Percentiles rank a stretch among this genome's conserved stretches.
Conservation (phyloP, 2,888 invertebrate species). For the Minunthozetes semirufus region DNA sequence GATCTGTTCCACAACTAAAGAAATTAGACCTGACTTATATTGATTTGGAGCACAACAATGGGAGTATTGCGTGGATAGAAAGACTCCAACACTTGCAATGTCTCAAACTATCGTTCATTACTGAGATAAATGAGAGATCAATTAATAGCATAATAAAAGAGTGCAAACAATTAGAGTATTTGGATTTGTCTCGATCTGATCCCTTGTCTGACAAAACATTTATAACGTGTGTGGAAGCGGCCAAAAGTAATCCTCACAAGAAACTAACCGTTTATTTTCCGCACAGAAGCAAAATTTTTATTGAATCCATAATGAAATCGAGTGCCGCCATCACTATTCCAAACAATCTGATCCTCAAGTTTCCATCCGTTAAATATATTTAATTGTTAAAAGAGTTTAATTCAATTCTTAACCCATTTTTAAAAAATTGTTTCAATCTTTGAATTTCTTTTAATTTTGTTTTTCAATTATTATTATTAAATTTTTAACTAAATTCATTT, state of each 20-base stretch:
- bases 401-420: too few relatives aligned
- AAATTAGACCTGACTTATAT: conserved; percentile 5
- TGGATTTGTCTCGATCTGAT: background rate
- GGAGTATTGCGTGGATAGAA: too few relatives aligned
- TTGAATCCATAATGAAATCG: background rate
- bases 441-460: too few relatives aligned
- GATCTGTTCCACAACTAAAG: background rate
- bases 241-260: background rate
- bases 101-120: background rate
- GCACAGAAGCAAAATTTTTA: background rate
- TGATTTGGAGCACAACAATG: background rate
- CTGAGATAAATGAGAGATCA: background rate
- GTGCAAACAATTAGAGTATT: background rate
- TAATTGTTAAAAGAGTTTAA: background rate
- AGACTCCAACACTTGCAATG: background rate
- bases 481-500: too few relatives aligned
- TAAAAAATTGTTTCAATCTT: too few relatives aligned
- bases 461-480: too few relatives aligned
- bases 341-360: background rate
- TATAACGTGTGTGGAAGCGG: background rate
- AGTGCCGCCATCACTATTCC: background rate
- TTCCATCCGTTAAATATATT: background rate
- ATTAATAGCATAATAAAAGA: background rate
- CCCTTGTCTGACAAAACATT: background rate
- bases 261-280: background rate